Evolutionary conservation across 2,888 invertebrate genomes (phyloP).

Genomic region (Idaea aversata): DNA sequence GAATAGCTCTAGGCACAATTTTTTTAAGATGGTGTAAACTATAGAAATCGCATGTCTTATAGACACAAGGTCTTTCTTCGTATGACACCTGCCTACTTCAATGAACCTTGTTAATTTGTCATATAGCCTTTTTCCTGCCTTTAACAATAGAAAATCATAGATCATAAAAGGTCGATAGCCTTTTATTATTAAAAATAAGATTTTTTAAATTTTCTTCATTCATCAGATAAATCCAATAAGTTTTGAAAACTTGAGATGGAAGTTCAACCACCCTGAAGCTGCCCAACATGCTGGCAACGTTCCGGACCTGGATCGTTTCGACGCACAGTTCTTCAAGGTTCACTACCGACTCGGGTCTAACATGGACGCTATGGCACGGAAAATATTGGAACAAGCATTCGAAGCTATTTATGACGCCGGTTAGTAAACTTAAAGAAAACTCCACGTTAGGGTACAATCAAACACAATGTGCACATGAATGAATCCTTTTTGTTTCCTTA

Average conservation of each 20-base stretch:
- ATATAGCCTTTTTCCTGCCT: no score
- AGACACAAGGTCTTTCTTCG: no score
- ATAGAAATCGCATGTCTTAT: no score
- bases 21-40: no score
- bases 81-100: no score
- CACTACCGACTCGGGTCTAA: constrained; percentile 54
- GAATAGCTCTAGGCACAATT: no score
- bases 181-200: no score
- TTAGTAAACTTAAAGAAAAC: constrained; percentile 10
- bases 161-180: no score
- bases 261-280: constrained; percentile 51
- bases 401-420: constrained; percentile 49
- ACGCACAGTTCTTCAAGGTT: constrained; percentile 82
- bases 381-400: constrained; percentile 42
- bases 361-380: constrained; percentile 43
- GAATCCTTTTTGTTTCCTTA: not conserved
- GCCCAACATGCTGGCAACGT: constrained; percentile 83
- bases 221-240: constrained; percentile 44
- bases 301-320: constrained; percentile 81
- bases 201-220: no score
- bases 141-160: no score
- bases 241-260: constrained; percentile 69
- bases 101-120: no score
- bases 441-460: no score
- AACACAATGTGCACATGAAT: not conserved